Conservation (phyloP, 2,797 vertebrate genomes). For the Cetoscarus ocellatus region DNA sequence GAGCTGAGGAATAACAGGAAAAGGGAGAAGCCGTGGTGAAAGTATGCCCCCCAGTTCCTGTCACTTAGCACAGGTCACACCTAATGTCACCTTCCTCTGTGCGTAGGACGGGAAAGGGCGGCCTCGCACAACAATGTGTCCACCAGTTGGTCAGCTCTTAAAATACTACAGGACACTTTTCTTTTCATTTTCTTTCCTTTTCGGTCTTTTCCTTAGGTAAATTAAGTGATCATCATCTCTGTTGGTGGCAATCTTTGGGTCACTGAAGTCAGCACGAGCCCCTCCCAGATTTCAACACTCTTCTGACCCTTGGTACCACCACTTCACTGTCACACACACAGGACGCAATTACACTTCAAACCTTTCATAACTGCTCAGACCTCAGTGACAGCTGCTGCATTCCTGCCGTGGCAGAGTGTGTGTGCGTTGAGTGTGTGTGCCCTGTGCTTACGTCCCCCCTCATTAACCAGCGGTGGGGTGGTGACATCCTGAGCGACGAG, state of each 20-base stretch:
- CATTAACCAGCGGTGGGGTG: conserved; percentile 82
- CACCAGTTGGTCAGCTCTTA: conserved; percentile 54
- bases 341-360: conserved; percentile 38
- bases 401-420: conserved; percentile 55
- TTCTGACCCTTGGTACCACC: conserved; percentile 38
- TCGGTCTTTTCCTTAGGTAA: conserved; percentile 31
- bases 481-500: conserved; percentile 87
- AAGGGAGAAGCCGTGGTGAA: conserved; percentile 81
- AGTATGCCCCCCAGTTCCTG: conserved; percentile 77
- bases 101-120: conserved; percentile 47
- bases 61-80: conserved; percentile 80
- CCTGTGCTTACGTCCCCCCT: conserved; percentile 76
- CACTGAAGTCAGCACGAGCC: conserved; percentile 27
- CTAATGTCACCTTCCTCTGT: conserved; percentile 77
- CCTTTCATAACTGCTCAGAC: conserved; percentile 56
- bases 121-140: conserved; percentile 62
- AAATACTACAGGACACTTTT: conserved; percentile 37
- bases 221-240: conserved; percentile 41
- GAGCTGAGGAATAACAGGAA: conserved; percentile 84
- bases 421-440: conserved; percentile 24
- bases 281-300: conserved; percentile 45
- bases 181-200: conserved; percentile 19
- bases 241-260: conserved; percentile 45
- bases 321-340: conserved; percentile 29
- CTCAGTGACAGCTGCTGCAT: conserved; percentile 79